Conservation (phyloP, 2,888 invertebrate genomes). For the Steinernema carpocapsae region DNA sequence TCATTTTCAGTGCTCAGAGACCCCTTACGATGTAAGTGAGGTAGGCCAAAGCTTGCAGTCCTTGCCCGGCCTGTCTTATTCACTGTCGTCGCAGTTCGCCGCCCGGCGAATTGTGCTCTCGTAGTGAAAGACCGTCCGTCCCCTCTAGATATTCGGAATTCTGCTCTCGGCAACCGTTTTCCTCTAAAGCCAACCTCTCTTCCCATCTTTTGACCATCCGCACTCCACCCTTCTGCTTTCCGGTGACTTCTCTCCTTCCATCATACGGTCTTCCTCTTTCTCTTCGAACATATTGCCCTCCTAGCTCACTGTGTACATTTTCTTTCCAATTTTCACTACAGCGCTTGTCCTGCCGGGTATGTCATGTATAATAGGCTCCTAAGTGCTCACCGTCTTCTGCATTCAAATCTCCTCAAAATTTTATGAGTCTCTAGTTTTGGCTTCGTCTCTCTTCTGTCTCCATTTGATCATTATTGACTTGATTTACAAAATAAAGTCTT, state of each 20-base stretch:
- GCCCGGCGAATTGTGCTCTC: neutral
- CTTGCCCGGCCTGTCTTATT: constrained; percentile 24
- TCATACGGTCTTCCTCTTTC: neutral
- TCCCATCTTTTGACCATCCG: neutral
- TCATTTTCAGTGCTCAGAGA: constrained; percentile 21
- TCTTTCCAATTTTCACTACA: constrained; percentile 19
- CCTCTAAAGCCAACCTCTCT: neutral
- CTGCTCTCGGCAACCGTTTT: neutral
- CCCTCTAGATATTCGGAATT: constrained; percentile 22
- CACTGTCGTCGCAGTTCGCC: constrained; percentile 11
- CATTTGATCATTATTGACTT: constrained; percentile 19
- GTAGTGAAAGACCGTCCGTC: constrained; percentile 20
- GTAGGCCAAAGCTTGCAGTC: constrained; percentile 25
- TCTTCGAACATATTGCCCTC: neutral
- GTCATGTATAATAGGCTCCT: constrained; percentile 30
- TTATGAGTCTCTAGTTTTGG: neutral
- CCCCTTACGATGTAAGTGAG: constrained; percentile 30
- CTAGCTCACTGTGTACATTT: constrained; percentile 32
- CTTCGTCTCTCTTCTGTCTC: neutral
- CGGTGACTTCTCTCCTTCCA: constrained; percentile 11
- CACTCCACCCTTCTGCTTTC: constrained; percentile 6
- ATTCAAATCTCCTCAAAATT: constrained; percentile 3
- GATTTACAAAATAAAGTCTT: constrained; percentile 10
- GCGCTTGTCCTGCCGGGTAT: constrained; percentile 33
- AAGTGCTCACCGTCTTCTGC: constrained; percentile 20